phyloP scores from a whole-genome alignment of 1,140 invertebrate genomes.

The Adoxophyes honmai region DNA sequence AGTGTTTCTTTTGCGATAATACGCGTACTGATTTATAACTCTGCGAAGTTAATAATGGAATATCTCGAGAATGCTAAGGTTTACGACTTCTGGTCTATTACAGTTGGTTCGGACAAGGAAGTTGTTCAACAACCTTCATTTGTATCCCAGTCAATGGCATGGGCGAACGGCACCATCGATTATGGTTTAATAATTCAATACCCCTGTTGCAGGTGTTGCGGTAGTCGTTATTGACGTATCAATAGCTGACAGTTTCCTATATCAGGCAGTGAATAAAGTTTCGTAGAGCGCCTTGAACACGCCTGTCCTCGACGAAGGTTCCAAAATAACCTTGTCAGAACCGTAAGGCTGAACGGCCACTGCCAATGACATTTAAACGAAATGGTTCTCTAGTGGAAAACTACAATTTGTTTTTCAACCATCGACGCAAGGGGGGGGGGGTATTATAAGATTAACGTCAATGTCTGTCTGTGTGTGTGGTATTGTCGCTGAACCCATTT shows the following conservation, averaged over 20 bases:
- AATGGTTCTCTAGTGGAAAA: neutral
- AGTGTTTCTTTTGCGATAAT: neutral
- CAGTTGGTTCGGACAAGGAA: neutral
- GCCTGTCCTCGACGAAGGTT: neutral
- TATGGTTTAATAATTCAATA: slow-evolving; percentile 6
- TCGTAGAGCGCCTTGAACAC: neutral
- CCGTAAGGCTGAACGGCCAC: neutral
- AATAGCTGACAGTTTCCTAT: neutral
- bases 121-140: slow-evolving; percentile 2
- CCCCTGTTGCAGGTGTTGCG: neutral
- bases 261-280: neutral
- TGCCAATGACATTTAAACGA: slow-evolving; percentile 4
- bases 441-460: no score
- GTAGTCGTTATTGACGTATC: neutral
- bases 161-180: slow-evolving; percentile 1
- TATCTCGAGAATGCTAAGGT: neutral
- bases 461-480: no score
- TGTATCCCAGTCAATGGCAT: neutral
- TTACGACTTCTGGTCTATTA: neutral
- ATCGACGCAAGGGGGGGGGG: no score
- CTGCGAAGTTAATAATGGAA: neutral
- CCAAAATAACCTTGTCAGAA: slow-evolving; percentile 1
- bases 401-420: no score
- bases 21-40: neutral
- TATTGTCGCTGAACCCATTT: no score